Percentiles rank a stretch among this genome's conserved stretches.
These are phyloP conservation scores for Synchiropus splendidus DNA, from an alignment of 2,113 vertebrate genomes.

Conservation along the genomic window DNA sequence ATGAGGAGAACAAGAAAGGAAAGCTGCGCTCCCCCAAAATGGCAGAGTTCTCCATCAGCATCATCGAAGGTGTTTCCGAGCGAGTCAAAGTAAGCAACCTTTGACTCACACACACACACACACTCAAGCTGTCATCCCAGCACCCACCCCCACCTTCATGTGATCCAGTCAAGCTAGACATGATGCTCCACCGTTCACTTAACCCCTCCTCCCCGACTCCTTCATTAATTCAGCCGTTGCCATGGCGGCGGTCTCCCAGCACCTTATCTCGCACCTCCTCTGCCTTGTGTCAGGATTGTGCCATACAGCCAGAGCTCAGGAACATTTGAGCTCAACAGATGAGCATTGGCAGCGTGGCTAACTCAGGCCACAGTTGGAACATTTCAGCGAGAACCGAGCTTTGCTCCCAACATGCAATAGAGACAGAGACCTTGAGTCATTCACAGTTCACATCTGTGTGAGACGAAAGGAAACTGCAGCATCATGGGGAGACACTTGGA, in stretches of 20 bases:
- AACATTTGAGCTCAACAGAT: too few species aligned
- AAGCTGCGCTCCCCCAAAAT: conserved; percentile 82
- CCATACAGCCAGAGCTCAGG: neutral
- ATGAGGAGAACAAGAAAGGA: conserved; percentile 83
- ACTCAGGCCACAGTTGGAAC: too few species aligned
- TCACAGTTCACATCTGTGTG: too few species aligned
- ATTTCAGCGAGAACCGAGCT: too few species aligned
- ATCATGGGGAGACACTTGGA: too few species aligned
- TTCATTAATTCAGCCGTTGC: conserved; percentile 52
- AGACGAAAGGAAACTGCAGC: too few species aligned
- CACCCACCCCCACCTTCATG: conserved; percentile 3
- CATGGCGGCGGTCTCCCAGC: conserved; percentile 47
- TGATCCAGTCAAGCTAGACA: conserved; percentile 15
- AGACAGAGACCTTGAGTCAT: too few species aligned
- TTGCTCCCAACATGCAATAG: too few species aligned
- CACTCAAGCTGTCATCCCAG: neutral
- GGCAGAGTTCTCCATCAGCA: conserved; percentile 89
- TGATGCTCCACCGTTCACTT: conserved; percentile 37
- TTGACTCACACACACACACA: conserved; percentile 5
- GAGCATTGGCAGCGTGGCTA: too few species aligned
- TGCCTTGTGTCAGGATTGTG: conserved; percentile 4
- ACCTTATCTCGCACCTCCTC: conserved; percentile 5
- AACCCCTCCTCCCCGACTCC: conserved; percentile 33
- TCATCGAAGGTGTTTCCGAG: conserved; percentile 87
- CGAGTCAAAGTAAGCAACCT: conserved; percentile 87